Evolutionary conservation across 2,888 invertebrate species (phyloP).

Genomic region (Nesidiocoris tenuis): DNA sequence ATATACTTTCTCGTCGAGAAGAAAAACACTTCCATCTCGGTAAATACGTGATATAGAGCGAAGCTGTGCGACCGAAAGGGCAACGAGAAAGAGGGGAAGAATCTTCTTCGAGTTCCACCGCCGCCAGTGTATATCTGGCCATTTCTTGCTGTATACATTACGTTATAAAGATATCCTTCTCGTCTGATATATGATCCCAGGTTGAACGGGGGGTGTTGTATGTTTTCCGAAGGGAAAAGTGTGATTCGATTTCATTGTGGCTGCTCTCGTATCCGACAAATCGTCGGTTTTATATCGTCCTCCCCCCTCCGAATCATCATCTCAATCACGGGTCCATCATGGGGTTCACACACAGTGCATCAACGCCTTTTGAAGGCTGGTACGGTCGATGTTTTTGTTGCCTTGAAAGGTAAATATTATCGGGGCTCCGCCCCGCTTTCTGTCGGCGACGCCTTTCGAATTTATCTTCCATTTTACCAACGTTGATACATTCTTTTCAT

Average conservation of each 20-base stretch:
- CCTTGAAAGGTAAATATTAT: background rate
- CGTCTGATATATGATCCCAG: background rate
- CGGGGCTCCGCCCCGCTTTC: background rate
- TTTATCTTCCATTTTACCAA: background rate
- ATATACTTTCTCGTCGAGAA: background rate
- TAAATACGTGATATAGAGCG: background rate
- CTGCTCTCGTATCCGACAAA: conserved; percentile 21
- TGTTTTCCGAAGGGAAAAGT: background rate
- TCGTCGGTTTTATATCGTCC: conserved; percentile 16
- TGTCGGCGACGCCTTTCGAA: background rate
- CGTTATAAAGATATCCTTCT: background rate
- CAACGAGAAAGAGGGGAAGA: background rate
- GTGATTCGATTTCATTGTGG: conserved; percentile 13
- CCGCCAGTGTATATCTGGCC: background rate
- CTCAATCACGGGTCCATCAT: background rate
- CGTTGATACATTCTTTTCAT: background rate
- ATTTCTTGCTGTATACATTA: background rate
- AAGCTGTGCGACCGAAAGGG: background rate
- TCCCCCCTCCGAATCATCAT: background rate
- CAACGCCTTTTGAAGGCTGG: background rate
- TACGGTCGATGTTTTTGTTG: background rate
- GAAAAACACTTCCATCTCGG: background rate
- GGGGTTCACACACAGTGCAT: background rate
- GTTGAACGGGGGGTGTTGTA: background rate
- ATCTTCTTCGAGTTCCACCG: background rate